Base-by-base conservation (phyloP, 2,888 invertebrate genomes). In the Pyrrhia umbra region DNA sequence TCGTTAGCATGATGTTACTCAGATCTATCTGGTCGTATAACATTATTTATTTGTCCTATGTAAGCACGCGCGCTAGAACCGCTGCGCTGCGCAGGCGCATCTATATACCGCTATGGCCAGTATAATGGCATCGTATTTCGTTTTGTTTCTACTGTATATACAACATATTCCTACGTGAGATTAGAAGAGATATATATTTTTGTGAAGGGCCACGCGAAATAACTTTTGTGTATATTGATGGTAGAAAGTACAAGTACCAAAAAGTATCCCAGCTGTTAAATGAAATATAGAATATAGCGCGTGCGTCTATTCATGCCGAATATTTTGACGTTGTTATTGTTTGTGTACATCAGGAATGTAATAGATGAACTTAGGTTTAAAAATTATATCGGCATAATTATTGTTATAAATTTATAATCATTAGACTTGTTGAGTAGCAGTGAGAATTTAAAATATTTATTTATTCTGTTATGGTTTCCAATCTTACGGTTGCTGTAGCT, bases 371-470 rank as follows among this genome's bases (percentile, higher is more conserved):
- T 82, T 89, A 88, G 88, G 85, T 89, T 91, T 89, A 87, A 78
- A 87, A 88, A 88, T 82, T 88, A 85, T 90, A 92, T 92, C 89
- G 88, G 93, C 94, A 91, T 93, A 93, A 93, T 92, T 92, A 90
- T 93, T 93, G 94, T 94, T 94, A 93, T 88, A 90, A 90, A 91
- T 90, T 90, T 89, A 89, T 92, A 89, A 91, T 89, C 90, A 90
- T 87, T 93, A 92, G 89, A 91, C 86, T 93, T 94, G 94, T 94
- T 94, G 91, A 92, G 91, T 94, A 94, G 94, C 93, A 88, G 89
- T 92, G 92, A 93, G 86, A 90, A 89, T 88, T 52, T 91, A 86
- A 88, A 80, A 91, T 90, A 90, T 90, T 93, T 93, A 94, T 94
- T 94, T 93, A 92, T 91, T 92, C 81, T 88, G 88, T 92, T 92